phyloP scores from a whole-genome alignment of 2,888 invertebrate species.

The Altica lythri region DNA sequence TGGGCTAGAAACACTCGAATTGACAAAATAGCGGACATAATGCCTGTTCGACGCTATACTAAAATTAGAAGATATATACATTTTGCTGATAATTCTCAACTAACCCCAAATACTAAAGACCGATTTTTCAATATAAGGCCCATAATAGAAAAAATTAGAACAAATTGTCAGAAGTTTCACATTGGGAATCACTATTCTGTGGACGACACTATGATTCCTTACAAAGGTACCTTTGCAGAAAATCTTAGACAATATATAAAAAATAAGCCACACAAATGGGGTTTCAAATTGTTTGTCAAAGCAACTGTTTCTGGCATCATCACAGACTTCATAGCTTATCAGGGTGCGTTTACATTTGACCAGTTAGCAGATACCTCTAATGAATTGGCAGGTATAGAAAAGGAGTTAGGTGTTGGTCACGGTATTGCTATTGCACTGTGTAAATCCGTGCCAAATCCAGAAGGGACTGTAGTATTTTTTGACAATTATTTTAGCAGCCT shows the following conservation, averaged over 20 bases:
- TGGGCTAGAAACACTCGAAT: no score
- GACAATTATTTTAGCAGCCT: background rate
- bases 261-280: background rate
- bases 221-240: background rate
- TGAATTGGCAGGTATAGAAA: no score
- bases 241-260: background rate
- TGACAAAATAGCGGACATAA: no score
- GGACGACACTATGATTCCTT: background rate
- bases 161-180: background rate
- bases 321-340: background rate
- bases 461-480: no score
- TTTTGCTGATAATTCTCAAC: background rate
- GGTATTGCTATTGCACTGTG: background rate
- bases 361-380: no score
- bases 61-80: no score
- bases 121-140: background rate
- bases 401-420: background rate
- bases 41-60: no score
- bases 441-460: no score
- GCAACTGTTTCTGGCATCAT: background rate
- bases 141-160: background rate
- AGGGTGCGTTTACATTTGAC: no score
- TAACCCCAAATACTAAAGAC: background rate
- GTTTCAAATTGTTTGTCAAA: background rate
- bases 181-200: background rate